Base-by-base conservation (phyloP, 2,113 vertebrate genomes). In the Eidolon helvum region DNA sequence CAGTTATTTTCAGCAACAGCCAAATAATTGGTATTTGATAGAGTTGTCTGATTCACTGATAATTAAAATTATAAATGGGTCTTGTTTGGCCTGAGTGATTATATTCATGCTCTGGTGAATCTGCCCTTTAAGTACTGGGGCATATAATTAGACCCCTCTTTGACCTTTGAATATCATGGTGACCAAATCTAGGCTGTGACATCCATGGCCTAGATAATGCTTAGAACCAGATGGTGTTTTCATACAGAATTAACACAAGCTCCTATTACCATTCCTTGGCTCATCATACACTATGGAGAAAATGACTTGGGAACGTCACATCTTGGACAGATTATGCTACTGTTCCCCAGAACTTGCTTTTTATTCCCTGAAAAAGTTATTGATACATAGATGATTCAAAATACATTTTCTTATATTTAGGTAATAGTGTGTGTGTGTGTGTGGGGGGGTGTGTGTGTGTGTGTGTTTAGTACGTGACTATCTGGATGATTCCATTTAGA, bases 31-130 rank as follows among this genome's bases (percentile, higher is more conserved):
- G 98, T 98, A 98, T 98, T 98, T 98, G 98, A 93, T 97, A 98
- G 98, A 98, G 98, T 97, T 97, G 97, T 97, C 98, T 98, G 97
- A 98, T 98, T 98, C 97, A 96, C 97, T 98, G 98, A 98, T 98
- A 98, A 98, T 98, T 98, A 98, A 98, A 98, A 98, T 98, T 98
- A 98, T 98, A 98, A 98, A 98, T 98, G 97, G 96, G 94, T 97
- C 98, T 98, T 98, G 98, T 98, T 99, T 98, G 98, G 98, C 97
- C 97, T 98, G 98, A 98, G 84, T 97, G 98, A 98, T 98, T 98
- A 97, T 82, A 91, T 98, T 98, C 97, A 97, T 97, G 98, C 98
- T 98, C 87, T 95, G 97, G 87, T 97, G 95, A 69, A 88, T 97
- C 87, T 96, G 97, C 97, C 97, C 98, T 98, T 98, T 98, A 98